phyloP scores from a whole-genome alignment of 2,113 vertebrate species.

The Triplophysa siluroides region DNA sequence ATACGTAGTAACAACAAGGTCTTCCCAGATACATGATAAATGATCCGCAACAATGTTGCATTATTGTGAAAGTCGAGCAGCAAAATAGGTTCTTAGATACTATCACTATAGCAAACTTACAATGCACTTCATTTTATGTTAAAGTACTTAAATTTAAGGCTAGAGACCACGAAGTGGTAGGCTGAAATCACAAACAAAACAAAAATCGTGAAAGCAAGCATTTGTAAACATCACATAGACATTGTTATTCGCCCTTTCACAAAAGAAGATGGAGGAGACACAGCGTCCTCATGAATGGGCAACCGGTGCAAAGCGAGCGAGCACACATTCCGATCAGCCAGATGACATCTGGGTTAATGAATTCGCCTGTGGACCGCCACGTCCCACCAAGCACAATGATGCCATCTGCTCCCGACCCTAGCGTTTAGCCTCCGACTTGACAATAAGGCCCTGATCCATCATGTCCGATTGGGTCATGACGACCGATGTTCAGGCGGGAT shows the following conservation, averaged over 20 bases:
- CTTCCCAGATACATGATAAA: background rate
- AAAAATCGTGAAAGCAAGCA: background rate
- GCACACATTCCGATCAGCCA: slow-evolving; percentile 43
- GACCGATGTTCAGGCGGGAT: background rate
- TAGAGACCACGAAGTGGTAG: background rate
- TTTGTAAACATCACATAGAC: background rate
- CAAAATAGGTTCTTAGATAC: background rate
- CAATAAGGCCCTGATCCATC: slow-evolving; percentile 25
- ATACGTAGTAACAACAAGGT: slow-evolving; percentile 13
- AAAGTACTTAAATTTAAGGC: background rate
- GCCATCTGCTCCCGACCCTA: slow-evolving; percentile 66
- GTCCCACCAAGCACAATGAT: slow-evolving; percentile 55
- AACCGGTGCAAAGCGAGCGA: slow-evolving; percentile 43
- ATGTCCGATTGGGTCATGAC: slow-evolving; percentile 25
- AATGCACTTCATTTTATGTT: too few relatives aligned
- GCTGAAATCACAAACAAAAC: background rate
- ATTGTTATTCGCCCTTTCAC: background rate
- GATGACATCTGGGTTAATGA: slow-evolving; percentile 67
- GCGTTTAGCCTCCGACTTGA: slow-evolving; percentile 63
- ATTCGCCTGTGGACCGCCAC: slow-evolving; percentile 64
- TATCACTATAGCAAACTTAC: too few relatives aligned
- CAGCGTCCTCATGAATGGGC: slow-evolving; percentile 11
- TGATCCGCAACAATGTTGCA: background rate
- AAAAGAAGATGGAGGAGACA: background rate
- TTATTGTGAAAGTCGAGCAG: background rate